phyloP scores from a whole-genome alignment of 2,888 invertebrate genomes.

The Nemotelus pantherinus region DNA sequence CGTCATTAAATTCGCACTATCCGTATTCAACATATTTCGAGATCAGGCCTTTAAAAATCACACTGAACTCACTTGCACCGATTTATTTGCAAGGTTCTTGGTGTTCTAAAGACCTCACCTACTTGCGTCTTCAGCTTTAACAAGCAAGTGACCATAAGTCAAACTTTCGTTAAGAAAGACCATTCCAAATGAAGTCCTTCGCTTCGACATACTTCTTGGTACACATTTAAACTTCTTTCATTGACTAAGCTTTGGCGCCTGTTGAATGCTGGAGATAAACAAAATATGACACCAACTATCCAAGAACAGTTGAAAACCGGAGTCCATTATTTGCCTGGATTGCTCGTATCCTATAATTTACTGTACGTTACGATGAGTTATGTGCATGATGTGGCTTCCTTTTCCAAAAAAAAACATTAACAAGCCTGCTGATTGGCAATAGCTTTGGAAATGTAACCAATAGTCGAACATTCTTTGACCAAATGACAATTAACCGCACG shows the following conservation, averaged over 20 bases:
- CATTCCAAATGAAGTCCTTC: no score
- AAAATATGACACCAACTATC: background rate
- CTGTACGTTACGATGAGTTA: constrained; percentile 5
- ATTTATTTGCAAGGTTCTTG: no score
- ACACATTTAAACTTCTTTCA: no score
- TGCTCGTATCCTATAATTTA: constrained; percentile 27
- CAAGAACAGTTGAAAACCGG: background rate
- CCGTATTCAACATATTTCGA: no score
- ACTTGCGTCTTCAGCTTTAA: no score
- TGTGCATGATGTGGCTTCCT: background rate
- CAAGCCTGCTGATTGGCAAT: background rate
- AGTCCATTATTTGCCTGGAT: constrained; percentile 3
- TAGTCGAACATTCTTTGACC: background rate
- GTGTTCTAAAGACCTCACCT: no score
- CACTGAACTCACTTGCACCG: no score
- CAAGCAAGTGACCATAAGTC: no score
- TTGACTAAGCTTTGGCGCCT: background rate
- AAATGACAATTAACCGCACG: constrained; percentile 28
- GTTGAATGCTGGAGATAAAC: constrained; percentile 1
- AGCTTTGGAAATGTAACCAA: background rate
- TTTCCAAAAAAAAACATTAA: background rate
- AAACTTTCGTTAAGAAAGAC: no score
- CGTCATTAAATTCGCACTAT: no score
- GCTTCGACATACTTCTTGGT: no score
- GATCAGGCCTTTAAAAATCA: no score